These are phyloP conservation scores for Guaruba guarouba DNA, from an alignment of 2,113 vertebrate species.

Conservation along the genomic window DNA sequence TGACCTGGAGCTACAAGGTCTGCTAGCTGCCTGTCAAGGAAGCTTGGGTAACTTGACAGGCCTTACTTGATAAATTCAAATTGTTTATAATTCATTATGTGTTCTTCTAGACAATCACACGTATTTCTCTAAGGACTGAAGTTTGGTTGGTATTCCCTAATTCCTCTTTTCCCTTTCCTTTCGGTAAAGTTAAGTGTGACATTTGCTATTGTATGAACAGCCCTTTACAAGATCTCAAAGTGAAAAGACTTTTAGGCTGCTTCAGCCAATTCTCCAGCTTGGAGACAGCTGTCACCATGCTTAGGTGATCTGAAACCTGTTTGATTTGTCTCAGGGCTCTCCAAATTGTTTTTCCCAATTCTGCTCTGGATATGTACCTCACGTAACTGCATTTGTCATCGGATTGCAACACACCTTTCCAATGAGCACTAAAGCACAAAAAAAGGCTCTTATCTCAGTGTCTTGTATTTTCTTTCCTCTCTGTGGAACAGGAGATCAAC, in stretches of 20 bases:
- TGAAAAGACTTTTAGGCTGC: background rate
- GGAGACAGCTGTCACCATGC: background rate
- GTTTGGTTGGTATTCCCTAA: background rate
- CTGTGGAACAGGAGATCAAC: background rate
- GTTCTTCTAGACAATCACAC: background rate
- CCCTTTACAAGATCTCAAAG: background rate
- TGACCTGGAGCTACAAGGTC: background rate
- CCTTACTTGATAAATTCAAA: background rate
- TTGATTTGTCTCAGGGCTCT: background rate
- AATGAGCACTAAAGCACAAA: background rate
- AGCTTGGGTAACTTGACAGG: background rate
- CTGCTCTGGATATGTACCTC: background rate
- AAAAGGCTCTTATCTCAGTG: background rate
- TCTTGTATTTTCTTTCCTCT: background rate
- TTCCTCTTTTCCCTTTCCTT: background rate
- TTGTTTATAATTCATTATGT: background rate
- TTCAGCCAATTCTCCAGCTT: background rate
- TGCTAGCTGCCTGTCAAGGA: background rate
- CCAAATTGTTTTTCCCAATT: background rate
- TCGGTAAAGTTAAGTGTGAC: background rate
- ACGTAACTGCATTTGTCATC: background rate
- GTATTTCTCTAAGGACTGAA: background rate
- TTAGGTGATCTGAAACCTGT: background rate
- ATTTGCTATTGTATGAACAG: background rate
- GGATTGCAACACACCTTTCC: background rate